phyloP scores from a whole-genome alignment of 1,140 invertebrate genomes.

The Chironomus tepperi region DNA sequence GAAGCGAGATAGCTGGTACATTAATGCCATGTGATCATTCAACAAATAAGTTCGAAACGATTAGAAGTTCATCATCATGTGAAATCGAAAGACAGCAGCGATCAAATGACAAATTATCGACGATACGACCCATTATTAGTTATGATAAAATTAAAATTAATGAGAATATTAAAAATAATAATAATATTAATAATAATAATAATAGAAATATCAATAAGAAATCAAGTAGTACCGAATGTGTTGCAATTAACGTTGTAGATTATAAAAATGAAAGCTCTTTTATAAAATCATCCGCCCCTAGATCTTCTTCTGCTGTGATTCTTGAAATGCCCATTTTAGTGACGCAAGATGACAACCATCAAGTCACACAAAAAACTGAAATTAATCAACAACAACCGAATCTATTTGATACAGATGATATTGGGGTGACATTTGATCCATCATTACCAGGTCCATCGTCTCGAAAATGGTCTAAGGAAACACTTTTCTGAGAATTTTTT shows the following conservation, averaged over 20 bases:
- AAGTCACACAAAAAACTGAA: conserved; percentile 24
- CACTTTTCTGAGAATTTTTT: conserved; percentile 33
- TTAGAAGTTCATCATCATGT: not conserved
- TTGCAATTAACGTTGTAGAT: conserved; percentile 26
- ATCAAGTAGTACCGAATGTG: conserved; percentile 22
- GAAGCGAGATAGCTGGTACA: not conserved
- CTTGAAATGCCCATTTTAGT: conserved; percentile 38
- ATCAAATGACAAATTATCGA: conserved; percentile 18
- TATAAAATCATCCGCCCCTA: conserved; percentile 32
- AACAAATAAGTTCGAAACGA: not conserved
- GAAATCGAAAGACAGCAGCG: conserved; percentile 25
- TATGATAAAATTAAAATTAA: conserved; percentile 17
- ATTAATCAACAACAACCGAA: not conserved
- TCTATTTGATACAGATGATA: conserved; percentile 11
- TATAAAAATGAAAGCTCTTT: conserved; percentile 18
- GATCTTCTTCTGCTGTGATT: conserved; percentile 35
- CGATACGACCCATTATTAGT: conserved; percentile 18
- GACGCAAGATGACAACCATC: conserved; percentile 29
- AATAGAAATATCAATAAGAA: conserved; percentile 23
- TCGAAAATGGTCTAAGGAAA: conserved; percentile 40
- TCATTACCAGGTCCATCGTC: conserved; percentile 35
- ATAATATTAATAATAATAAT: conserved; percentile 13
- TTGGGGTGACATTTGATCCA: conserved; percentile 29
- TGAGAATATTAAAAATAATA: not conserved
- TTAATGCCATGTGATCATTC: not conserved